Percentiles rank a stretch among this genome's conserved stretches.
These are phyloP conservation scores for Xiphydria camelus DNA, from an alignment of 2,888 invertebrate genomes.

Conservation along the genomic window DNA sequence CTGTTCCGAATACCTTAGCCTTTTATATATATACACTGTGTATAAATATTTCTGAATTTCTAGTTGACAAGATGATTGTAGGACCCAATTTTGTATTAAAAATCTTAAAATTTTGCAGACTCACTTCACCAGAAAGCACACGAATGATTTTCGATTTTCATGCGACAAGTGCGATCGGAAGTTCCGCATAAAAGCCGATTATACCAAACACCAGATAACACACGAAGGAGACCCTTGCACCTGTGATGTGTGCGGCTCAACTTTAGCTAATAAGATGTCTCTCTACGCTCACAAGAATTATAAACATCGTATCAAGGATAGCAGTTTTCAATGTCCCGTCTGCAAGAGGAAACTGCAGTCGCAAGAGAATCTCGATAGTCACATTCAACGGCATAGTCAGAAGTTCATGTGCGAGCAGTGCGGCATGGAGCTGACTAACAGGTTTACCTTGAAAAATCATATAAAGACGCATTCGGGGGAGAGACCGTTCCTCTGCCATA, in stretches of 20 bases:
- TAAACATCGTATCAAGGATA: conserved; percentile 2
- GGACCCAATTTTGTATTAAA: too few species aligned
- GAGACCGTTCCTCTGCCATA: conserved; percentile 3
- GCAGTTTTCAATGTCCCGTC: conserved; percentile 6
- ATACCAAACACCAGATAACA: conserved; percentile 7
- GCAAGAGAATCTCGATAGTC: conserved; percentile 5
- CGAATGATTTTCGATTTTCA: conserved; percentile 2
- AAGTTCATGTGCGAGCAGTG: conserved; percentile 13
- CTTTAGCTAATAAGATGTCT: neutral
- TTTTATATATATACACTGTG: too few species aligned
- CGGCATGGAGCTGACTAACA: conserved; percentile 1
- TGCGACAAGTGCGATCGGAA: conserved; percentile 18
- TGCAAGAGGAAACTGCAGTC: conserved; percentile 4
- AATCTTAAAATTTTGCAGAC: too few species aligned
- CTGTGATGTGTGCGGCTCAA: conserved; percentile 4
- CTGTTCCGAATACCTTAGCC: too few species aligned
- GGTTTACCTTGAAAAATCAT: neutral
- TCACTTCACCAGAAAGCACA: conserved; percentile 8
- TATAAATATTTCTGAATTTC: too few species aligned
- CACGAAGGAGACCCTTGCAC: conserved; percentile 1
- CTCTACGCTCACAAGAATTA: conserved; percentile 6
- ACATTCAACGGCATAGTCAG: conserved; percentile 11
- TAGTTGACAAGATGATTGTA: too few species aligned
- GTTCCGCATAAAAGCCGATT: conserved; percentile 19
- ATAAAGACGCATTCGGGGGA: conserved; percentile 2